Evolutionary conservation across 2,797 vertebrate genomes (phyloP), one percentile per base, ranked within the genome.

Genomic region (Karalla daura): DNA sequence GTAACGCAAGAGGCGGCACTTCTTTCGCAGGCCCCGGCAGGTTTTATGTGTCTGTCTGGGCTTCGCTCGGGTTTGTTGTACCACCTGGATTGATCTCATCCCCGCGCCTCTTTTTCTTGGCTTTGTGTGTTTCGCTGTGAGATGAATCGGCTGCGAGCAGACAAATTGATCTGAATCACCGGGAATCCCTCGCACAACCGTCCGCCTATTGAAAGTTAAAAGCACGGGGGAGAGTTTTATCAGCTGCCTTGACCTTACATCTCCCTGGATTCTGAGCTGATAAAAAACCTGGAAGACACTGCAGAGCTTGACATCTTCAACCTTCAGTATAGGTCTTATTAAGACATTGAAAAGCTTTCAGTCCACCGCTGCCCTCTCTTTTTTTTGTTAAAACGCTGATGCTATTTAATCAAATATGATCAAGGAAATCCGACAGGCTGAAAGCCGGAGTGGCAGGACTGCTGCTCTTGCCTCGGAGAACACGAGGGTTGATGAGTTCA

Each of bases 161-260:
- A 14, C 43, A 54, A 24, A 49, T 41, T 24, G 14, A 39, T 33
- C 10, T 30, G 25, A 45, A 28, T 28, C 2, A 2, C 21, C 1
- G 6, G 33, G 35, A 44, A n/a, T n/a, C n/a, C 25, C 39, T 28
- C 32, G 3, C 35, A 21, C 21, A 70, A 25, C 33, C n/a, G 15
- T 8, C 1, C 23, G 39, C n/a, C 47, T 15, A 44, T 45, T 71
- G 37, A 70, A 70, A 61, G 28, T 43, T 59, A 33, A 56, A 65
- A 21, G 61, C 32, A 10, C 27, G 33, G 4, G 0, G 12, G 32
- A 39, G 51, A 20, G 8, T 67, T 56, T 56, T 28, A 58, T 63
- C 47, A 40, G 41, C 63, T 24, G 11, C 46, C 39, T 45, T 66
- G 44, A 75, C 63, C 63, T 63, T 73, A 17, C 5, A 0, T 20